A percentile compares a stretch with the other conserved stretches of the same genome.
Conservation (phyloP, 2,888 invertebrate genomes). For the Pseudoips prasinana region DNA sequence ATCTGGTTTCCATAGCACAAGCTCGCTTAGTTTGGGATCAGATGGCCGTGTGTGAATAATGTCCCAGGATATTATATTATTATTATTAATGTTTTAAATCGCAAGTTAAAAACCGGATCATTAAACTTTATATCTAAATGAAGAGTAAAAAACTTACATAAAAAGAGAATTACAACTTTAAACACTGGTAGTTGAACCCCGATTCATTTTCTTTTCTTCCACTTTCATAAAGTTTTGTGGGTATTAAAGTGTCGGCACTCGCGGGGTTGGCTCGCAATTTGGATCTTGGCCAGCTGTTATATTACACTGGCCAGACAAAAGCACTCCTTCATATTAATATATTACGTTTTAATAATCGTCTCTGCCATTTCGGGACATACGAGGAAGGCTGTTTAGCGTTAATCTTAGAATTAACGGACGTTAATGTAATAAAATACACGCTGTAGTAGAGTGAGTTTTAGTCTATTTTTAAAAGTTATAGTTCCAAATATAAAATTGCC, state of each 20-base stretch:
- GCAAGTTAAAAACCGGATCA: too few relatives aligned
- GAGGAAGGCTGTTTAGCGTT: neutral
- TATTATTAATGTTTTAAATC: too few relatives aligned
- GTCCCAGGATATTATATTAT: too few relatives aligned
- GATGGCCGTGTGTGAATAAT: too few relatives aligned
- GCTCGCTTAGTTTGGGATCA: too few relatives aligned
- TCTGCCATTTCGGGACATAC: constrained; percentile 10
- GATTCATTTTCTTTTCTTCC: constrained; percentile 40
- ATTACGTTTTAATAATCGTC: constrained; percentile 55
- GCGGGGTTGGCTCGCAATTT: constrained; percentile 47
- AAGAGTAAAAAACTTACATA: too few relatives aligned
- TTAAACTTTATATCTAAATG: too few relatives aligned
- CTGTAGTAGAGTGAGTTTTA: too few relatives aligned
- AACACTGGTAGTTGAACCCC: constrained; percentile 1
- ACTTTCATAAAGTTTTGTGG: constrained; percentile 66
- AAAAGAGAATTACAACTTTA: neutral
- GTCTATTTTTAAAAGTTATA: too few relatives aligned
- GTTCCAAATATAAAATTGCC: too few relatives aligned
- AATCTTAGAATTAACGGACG: neutral
- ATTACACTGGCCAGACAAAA: constrained; percentile 37
- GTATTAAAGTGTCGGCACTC: constrained; percentile 59
- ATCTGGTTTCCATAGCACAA: too few relatives aligned
- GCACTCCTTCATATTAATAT: constrained; percentile 53
- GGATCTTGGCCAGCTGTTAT: constrained; percentile 53
- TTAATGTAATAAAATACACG: too few relatives aligned